phyloP scores from a whole-genome alignment of 2,888 invertebrate species.

The Eupithecia inturbata region DNA sequence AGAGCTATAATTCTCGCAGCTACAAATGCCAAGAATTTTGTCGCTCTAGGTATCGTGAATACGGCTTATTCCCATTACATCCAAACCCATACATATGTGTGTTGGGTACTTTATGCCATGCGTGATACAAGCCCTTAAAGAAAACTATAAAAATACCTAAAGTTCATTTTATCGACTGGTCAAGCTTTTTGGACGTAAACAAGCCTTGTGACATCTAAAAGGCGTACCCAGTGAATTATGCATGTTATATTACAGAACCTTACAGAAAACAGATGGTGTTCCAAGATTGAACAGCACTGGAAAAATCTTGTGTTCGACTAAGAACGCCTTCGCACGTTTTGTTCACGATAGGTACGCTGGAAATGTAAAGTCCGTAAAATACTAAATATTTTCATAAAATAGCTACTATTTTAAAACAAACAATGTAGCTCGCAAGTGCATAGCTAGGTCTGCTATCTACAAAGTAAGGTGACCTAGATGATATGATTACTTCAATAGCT shows the following conservation, averaged over 20 bases:
- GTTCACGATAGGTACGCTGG: neutral
- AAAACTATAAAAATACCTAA: constrained; percentile 26
- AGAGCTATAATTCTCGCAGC: constrained; percentile 16
- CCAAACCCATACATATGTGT: too few relatives aligned
- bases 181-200: constrained; percentile 13
- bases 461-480: constrained; percentile 84
- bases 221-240: constrained; percentile 13
- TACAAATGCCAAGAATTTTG: constrained; percentile 26
- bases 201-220: constrained; percentile 16
- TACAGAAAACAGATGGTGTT: neutral
- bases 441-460: constrained; percentile 71
- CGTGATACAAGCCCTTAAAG: constrained; percentile 28
- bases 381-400: constrained; percentile 32
- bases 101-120: constrained; percentile 24
- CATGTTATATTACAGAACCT: neutral
- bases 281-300: neutral
- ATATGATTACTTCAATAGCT: constrained; percentile 81
- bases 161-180: constrained; percentile 18
- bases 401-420: constrained; percentile 42
- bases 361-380: constrained; percentile 11
- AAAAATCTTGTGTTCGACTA: neutral
- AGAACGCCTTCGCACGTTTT: neutral
- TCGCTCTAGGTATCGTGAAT: constrained; percentile 15
- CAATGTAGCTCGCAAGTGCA: constrained; percentile 51
- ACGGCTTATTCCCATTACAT: too few relatives aligned